Evolutionary conservation across 1,140 invertebrate species (phyloP).

Genomic region (Cyphomyrmex costatus): DNA sequence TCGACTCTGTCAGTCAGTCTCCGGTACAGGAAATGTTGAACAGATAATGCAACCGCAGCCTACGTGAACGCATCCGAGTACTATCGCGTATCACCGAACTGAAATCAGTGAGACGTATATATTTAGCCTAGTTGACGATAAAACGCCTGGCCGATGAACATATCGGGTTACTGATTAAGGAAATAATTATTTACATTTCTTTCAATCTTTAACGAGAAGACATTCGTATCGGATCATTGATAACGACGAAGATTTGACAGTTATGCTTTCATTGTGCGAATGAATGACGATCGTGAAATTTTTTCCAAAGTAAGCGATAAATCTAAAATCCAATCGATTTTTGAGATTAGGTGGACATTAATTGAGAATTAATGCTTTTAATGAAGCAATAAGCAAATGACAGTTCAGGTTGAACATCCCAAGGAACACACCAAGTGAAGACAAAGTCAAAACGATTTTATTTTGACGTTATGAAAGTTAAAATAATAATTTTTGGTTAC

Average conservation of each 20-base stretch:
- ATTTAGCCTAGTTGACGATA: conserved; percentile 51
- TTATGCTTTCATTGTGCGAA: background rate
- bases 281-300: background rate
- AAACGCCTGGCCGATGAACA: conserved; percentile 14
- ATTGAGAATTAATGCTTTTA: background rate
- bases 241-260: background rate
- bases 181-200: background rate
- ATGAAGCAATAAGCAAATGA: background rate
- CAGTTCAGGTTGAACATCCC: background rate
- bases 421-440: too few species aligned
- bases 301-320: background rate
- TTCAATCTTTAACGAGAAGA: background rate
- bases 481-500: too few species aligned
- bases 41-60: conserved; percentile 66
- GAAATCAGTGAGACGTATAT: conserved; percentile 47
- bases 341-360: background rate
- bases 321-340: background rate
- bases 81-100: conserved; percentile 69
- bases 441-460: too few species aligned
- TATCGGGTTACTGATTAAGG: conserved; percentile 32
- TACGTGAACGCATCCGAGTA: conserved; percentile 61
- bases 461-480: too few species aligned
- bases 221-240: conserved; percentile 9
- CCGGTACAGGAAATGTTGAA: conserved; percentile 52
- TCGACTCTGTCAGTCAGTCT: conserved; percentile 7